phyloP scores from a whole-genome alignment of 2,113 vertebrate genomes.

The Gnathonemus longibarbis region DNA sequence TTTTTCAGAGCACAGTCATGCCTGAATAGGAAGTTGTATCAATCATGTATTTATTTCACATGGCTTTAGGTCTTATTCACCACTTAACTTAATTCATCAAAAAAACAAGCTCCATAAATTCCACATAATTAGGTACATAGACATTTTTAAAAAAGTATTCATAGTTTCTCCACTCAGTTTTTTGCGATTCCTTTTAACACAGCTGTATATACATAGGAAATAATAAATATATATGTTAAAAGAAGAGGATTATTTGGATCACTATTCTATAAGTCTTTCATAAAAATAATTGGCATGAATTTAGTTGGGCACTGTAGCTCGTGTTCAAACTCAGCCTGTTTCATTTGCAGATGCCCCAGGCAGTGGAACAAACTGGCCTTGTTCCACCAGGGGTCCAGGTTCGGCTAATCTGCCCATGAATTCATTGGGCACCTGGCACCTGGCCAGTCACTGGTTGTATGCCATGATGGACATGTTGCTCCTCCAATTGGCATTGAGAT shows the following conservation, averaged over 20 bases:
- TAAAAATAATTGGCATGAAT: neutral
- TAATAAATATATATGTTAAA: neutral
- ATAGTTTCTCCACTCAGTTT: neutral
- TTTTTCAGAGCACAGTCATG: neutral
- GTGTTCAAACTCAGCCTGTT: neutral
- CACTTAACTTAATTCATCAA: neutral
- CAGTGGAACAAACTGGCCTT: neutral
- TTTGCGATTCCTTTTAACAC: neutral
- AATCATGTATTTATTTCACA: neutral
- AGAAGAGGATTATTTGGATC: neutral
- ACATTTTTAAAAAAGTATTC: neutral
- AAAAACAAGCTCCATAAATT: neutral
- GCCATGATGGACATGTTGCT: neutral
- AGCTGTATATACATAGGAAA: neutral
- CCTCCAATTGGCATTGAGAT: neutral
- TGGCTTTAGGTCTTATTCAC: neutral
- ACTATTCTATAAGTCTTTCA: neutral
- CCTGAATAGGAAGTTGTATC: neutral
- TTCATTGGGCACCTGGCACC: neutral
- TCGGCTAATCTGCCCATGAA: neutral
- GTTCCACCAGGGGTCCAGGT: neutral
- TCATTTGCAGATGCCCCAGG: neutral
- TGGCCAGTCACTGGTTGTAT: neutral
- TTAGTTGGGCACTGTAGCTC: neutral
- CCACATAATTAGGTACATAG: neutral